Evolutionary conservation across 2,888 invertebrate species (phyloP), one percentile per base, ranked within the genome.

Genomic region (Oscheius onirici): DNA sequence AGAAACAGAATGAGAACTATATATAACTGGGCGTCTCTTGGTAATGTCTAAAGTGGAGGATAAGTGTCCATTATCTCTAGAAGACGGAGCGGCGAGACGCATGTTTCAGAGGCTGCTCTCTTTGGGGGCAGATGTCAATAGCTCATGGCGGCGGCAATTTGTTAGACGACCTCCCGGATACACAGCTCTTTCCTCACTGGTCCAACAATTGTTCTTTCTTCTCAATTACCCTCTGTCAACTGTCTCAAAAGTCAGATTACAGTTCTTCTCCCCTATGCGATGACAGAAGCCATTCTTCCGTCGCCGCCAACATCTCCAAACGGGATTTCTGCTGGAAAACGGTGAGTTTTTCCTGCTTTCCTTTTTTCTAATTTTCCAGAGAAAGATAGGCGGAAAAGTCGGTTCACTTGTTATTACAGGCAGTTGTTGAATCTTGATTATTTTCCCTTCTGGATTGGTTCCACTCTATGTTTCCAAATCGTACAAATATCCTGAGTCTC

Each of bases 81-180:
- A 6, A 57, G 57, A 57, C 28, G 57, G 34, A 26, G 34, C 28
- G 52, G 34, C 28, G 34, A 41, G 61, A 44, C 61, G 61, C 61
- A 63, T 63, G 63, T 63, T 63, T 63, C 63, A 63, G 40, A 49
- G 63, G 34, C 34, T 34, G 34, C 34, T 34, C 34, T 34, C 8
- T 34, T n/a, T n/a, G n/a, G 49, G 63, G 63, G 49, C 63, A 46
- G 63, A 63, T 63, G 63, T 63, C 63, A 63, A 63, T 63, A 63
- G 63, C 46, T 63, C 63, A 63, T 63, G 63, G 49, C 63, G 41
- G 60, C 60, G 46, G 63, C 63, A 46, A 63, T 63, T 63, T 63
- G 63, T 63, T 63, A 63, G 63, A 63, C 63, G 63, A 58, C 58
- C 58, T 8, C 55, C 58, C 63, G 63, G 63, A 63, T 63, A 63